Conservation (phyloP, 1,140 invertebrate genomes). For the Drosophila sechellia region DNA sequence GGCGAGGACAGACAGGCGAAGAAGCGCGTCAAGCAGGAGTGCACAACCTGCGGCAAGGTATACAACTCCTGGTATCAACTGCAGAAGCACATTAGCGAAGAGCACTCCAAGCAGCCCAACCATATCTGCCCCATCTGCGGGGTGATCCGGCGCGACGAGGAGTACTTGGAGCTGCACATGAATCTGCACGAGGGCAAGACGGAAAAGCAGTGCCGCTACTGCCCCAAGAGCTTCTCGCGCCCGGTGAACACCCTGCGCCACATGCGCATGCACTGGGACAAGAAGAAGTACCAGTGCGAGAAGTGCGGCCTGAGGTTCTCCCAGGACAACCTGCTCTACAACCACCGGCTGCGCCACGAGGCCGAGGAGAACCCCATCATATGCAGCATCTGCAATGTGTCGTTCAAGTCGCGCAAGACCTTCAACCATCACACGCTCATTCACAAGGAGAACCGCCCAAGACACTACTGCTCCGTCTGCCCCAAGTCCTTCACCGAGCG, state of each 20-base stretch:
- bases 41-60: conserved; percentile 54
- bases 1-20: conserved; percentile 22
- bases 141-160: conserved; percentile 71
- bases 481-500: conserved; percentile 80
- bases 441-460: conserved; percentile 75
- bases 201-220: conserved; percentile 78
- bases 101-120: conserved; percentile 56
- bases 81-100: conserved; percentile 72
- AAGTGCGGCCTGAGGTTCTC: conserved; percentile 79
- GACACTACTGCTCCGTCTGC: conserved; percentile 73
- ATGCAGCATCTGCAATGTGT: conserved; percentile 79
- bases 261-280: conserved; percentile 83
- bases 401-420: conserved; percentile 78
- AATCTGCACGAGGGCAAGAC: conserved; percentile 80
- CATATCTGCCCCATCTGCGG: conserved; percentile 73
- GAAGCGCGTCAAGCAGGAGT: conserved; percentile 61
- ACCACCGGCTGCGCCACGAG: conserved; percentile 75
- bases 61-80: conserved; percentile 70
- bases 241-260: conserved; percentile 78
- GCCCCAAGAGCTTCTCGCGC: conserved; percentile 72
- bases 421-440: conserved; percentile 80
- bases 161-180: conserved; percentile 82
- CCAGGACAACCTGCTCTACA: conserved; percentile 75
- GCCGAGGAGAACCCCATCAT: conserved; percentile 81
- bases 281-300: conserved; percentile 82